phyloP scores from a whole-genome alignment of 2,888 invertebrate species.

The Oscheius sp. region DNA sequence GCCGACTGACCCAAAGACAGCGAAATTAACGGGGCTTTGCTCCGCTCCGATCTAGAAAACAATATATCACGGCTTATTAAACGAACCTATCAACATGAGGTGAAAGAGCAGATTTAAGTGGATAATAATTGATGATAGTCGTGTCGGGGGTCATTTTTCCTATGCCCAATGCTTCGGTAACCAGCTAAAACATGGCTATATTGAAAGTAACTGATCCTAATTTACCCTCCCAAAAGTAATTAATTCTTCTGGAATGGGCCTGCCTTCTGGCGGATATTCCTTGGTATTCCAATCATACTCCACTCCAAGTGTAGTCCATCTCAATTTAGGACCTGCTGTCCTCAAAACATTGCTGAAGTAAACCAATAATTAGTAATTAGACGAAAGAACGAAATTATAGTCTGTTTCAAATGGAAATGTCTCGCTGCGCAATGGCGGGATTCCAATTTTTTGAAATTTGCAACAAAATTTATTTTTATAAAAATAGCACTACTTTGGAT shows the following conservation, averaged over 20 bases:
- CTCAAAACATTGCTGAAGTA: constrained; percentile 44
- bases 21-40: constrained; percentile 84
- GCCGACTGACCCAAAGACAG: constrained; percentile 93
- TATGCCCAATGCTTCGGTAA: constrained; percentile 75
- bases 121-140: constrained; percentile 95
- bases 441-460: too few species aligned
- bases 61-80: background rate
- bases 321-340: constrained; percentile 77
- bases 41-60: constrained; percentile 65
- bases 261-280: constrained; percentile 76
- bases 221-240: constrained; percentile 45
- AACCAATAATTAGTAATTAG: background rate
- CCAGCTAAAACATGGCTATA: constrained; percentile 74
- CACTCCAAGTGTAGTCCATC: constrained; percentile 96
- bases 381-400: too few species aligned
- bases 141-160: constrained; percentile 84
- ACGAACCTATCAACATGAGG: constrained; percentile 85
- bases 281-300: constrained; percentile 98
- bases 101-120: constrained; percentile 89
- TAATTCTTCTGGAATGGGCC: constrained; percentile 68
- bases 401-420: too few species aligned
- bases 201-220: background rate
- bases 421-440: too few species aligned
- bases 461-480: too few species aligned
- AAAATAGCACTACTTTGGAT: background rate